A percentile compares a stretch with the other conserved stretches of the same genome.
These are phyloP conservation scores for Cryptus armator DNA, from an alignment of 2,888 invertebrate species.

Conservation along the genomic window DNA sequence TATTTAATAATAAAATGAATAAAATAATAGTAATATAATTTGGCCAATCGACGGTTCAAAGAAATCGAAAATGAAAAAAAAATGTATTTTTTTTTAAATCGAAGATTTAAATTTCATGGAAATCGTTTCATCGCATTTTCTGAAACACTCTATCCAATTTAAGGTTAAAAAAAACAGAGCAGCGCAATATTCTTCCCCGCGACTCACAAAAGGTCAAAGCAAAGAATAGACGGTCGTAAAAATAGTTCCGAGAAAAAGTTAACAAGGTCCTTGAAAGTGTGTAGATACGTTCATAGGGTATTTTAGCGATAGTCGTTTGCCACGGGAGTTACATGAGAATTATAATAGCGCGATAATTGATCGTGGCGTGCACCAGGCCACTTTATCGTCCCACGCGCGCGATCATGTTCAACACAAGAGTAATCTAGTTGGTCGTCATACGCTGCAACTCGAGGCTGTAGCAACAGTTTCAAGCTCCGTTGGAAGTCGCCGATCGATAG, in stretches of 20 bases:
- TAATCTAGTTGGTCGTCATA: conserved; percentile 48
- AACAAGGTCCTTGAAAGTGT: conserved; percentile 56
- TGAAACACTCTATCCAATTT: not conserved
- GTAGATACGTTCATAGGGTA: conserved; percentile 40
- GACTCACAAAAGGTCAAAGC: conserved; percentile 6
- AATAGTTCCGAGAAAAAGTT: conserved; percentile 41
- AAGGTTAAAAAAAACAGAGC: not conserved
- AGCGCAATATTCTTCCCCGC: not conserved
- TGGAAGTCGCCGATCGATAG: conserved; percentile 69
- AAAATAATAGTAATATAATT: too few species aligned
- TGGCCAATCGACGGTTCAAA: too few species aligned
- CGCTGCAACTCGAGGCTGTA: conserved; percentile 45
- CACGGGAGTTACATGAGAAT: conserved; percentile 54
- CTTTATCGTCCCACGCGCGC: conserved; percentile 65
- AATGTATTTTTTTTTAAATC: too few species aligned
- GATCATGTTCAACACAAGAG: conserved; percentile 54
- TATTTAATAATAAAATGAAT: too few species aligned
- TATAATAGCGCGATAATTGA: conserved; percentile 69
- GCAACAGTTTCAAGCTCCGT: conserved; percentile 39
- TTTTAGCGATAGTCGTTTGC: conserved; percentile 47
- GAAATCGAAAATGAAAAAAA: too few species aligned
- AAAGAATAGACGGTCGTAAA: conserved; percentile 48
- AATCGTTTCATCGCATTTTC: too few species aligned
- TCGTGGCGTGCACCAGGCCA: conserved; percentile 67
- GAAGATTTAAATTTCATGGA: too few species aligned